Evolutionary conservation across 2,797 vertebrate species (phyloP), one percentile per base, ranked within the genome.

Genomic region (Emydoidea blandingii): DNA sequence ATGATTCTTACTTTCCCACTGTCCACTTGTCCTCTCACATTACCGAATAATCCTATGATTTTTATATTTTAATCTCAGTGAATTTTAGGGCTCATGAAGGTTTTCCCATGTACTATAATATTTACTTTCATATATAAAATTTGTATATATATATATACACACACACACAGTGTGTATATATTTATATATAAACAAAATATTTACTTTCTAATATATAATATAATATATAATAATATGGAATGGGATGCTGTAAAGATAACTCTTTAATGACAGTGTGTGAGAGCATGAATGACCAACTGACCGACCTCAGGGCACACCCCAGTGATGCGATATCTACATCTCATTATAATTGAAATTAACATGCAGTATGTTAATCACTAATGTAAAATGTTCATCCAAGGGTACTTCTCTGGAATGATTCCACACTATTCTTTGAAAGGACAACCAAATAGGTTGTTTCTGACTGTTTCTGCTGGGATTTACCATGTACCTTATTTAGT

Each of bases 1-100:
- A n/a, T 68, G 53, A 34, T 91, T 34, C 79, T 87, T 92, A 18
- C 85, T 94, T 91, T 25, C 89, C 27, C 94, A 54, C 50, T 89
- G 85, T 62, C 85, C 50, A 23, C 68, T 94, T 86, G 47, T 88
- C 54, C 68, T 49, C 76, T 88, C n/a, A 78, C 31, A 9, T 91
- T 84, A 68, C 62, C 92, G 34, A 47, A 0, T 94, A 52, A 91
- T 19, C 52, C 44, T 76, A 7, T 56, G 74, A 6, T 76, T 91
- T 81, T 0, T 93, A 85, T 83, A 85, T 92, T 85, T 88, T 93
- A 79, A n/a, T 81, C 82, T 72, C 92, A 59, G 34, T 80, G 72
- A 83, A 72, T 94, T 88, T 87, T 72, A 87, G 85, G 68, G 10
- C 0, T 0, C n/a, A 41, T 85, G 21, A 44, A 23, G n/a, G 4